phyloP scores from a whole-genome alignment of 2,888 invertebrate species.

The Acleris literana region DNA sequence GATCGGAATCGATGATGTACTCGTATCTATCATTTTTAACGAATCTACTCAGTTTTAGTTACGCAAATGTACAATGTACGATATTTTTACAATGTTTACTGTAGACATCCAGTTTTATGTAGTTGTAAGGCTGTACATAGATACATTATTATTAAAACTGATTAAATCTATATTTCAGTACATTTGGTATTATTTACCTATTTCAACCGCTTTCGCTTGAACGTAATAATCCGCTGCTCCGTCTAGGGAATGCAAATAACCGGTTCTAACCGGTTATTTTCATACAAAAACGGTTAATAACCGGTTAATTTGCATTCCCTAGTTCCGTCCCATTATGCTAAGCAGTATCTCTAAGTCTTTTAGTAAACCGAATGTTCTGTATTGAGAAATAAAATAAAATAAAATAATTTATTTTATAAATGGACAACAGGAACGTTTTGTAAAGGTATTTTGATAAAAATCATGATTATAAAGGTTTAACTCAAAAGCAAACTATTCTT shows the following conservation, averaged over 20 bases:
- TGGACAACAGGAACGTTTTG: too few relatives aligned
- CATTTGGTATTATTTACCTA: slow-evolving; percentile 42
- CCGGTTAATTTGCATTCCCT: too few relatives aligned
- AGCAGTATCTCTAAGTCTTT: neutral
- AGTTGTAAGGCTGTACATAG: slow-evolving; percentile 79
- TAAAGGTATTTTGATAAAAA: too few relatives aligned
- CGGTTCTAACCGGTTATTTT: too few relatives aligned
- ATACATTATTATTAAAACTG: slow-evolving; percentile 75
- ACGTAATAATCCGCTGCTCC: too few relatives aligned
- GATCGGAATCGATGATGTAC: slow-evolving; percentile 6
- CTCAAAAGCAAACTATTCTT: too few relatives aligned
- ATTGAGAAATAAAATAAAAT: neutral
- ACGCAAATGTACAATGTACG: slow-evolving; percentile 61
- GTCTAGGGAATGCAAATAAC: too few relatives aligned
- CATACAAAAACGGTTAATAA: too few relatives aligned
- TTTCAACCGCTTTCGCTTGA: neutral
- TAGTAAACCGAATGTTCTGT: neutral
- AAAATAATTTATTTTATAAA: too few relatives aligned
- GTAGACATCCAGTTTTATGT: slow-evolving; percentile 76
- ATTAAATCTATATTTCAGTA: slow-evolving; percentile 83
- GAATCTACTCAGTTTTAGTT: slow-evolving; percentile 44
- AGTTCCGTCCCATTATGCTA: too few relatives aligned
- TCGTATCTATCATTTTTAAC: slow-evolving; percentile 31
- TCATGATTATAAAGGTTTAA: too few relatives aligned
- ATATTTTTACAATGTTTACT: slow-evolving; percentile 78